Evolutionary conservation across 2,888 invertebrate species (phyloP).

Genomic region (Sphecodes monilicornis): DNA sequence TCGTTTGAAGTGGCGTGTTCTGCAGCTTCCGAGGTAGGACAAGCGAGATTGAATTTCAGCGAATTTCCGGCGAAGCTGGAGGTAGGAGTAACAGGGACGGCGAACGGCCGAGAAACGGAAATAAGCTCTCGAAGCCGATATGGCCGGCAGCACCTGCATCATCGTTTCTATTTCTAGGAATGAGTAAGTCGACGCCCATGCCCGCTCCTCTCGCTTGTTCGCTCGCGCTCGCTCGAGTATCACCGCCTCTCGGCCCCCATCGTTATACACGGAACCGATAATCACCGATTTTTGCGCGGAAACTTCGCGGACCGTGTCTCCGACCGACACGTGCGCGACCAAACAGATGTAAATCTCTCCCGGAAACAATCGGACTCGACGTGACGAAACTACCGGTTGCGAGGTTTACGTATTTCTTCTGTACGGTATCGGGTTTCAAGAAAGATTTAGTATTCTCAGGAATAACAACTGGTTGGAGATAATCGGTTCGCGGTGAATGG

Average conservation of each 20-base stretch:
- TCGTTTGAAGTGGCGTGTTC: neutral
- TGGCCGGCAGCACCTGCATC: constrained; percentile 74
- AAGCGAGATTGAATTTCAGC: neutral
- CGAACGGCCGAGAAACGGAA: constrained; percentile 56
- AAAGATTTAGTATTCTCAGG: neutral
- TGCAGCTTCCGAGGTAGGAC: neutral
- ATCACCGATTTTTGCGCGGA: constrained; percentile 43
- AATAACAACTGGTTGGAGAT: neutral
- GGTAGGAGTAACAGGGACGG: constrained; percentile 43
- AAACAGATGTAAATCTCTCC: neutral
- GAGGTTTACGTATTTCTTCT: neutral
- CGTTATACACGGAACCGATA: constrained; percentile 68
- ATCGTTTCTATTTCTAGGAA: constrained; percentile 83
- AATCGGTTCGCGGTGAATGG: neutral
- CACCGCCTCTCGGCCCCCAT: constrained; percentile 66
- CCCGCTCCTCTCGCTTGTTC: constrained; percentile 29
- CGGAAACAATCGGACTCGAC: constrained; percentile 3
- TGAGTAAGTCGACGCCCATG: constrained; percentile 82
- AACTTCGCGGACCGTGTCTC: constrained; percentile 10
- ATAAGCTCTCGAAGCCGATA: constrained; percentile 65
- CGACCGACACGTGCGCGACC: neutral
- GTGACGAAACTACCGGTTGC: neutral
- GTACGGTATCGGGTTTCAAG: neutral
- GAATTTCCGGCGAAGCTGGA: constrained; percentile 20
- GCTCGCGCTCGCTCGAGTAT: constrained; percentile 59